These are phyloP conservation scores for Aix galericulata DNA, from an alignment of 2,113 vertebrate species.

Conservation along the genomic window DNA sequence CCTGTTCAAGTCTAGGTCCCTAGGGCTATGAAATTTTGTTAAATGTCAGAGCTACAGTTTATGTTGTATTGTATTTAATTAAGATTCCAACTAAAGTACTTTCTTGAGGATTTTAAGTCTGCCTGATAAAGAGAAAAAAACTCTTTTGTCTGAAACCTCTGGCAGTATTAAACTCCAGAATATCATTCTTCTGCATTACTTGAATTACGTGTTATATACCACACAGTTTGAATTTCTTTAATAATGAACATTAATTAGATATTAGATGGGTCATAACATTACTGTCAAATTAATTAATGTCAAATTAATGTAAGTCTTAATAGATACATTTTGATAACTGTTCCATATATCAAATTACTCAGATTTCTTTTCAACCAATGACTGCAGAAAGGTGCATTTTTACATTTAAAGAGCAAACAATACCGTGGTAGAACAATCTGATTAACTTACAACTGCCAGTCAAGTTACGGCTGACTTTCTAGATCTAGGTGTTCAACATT, in stretches of 20 bases:
- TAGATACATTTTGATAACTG: not conserved
- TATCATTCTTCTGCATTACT: not conserved
- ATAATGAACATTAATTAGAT: not conserved
- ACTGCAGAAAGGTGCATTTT: not conserved
- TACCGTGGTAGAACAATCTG: not conserved
- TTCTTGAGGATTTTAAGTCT: not conserved
- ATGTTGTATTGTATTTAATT: constrained; percentile 44
- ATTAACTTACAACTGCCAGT: not conserved
- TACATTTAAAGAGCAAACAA: not conserved
- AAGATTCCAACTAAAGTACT: not conserved
- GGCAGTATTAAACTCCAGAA: not conserved
- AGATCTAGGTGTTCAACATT: not conserved
- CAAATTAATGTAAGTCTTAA: not conserved
- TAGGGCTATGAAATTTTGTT: constrained; percentile 34
- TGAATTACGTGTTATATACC: not conserved
- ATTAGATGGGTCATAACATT: not conserved
- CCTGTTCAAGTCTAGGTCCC: not conserved
- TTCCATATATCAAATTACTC: not conserved
- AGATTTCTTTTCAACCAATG: not conserved
- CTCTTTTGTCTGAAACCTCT: not conserved
- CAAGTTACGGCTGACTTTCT: not conserved
- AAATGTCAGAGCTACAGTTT: constrained; percentile 51
- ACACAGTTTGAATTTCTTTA: not conserved
- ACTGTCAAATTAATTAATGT: not conserved
- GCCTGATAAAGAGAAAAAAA: not conserved